Conservation (phyloP, 2,888 invertebrate species). For the Serripes groenlandicus region DNA sequence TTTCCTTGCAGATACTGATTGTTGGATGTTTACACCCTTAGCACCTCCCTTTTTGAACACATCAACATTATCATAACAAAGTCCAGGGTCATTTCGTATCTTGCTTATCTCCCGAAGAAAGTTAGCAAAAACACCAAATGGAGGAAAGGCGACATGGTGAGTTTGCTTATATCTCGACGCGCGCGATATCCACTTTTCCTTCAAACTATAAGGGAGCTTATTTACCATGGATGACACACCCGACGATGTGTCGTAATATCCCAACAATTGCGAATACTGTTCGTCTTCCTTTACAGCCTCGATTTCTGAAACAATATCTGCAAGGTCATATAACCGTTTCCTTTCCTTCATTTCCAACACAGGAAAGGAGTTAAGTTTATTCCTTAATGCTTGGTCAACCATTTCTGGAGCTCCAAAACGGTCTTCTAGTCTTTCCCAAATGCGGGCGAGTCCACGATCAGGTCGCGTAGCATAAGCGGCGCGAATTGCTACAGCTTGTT, state of each 20-base stretch:
- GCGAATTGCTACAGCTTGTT: slow-evolving; percentile 30
- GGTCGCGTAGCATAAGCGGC: slow-evolving; percentile 22
- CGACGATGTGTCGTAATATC: slow-evolving; percentile 23
- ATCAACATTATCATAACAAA: slow-evolving; percentile 13
- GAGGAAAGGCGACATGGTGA: slow-evolving; percentile 34
- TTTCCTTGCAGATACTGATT: slow-evolving; percentile 17
- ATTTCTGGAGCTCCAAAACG: slow-evolving; percentile 41
- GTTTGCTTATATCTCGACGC: slow-evolving; percentile 29
- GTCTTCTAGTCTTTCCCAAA: slow-evolving; percentile 39
- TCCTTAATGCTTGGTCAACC: slow-evolving; percentile 28
- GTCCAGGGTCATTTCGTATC: slow-evolving; percentile 43
- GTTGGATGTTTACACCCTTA: background rate
- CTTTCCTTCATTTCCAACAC: background rate
- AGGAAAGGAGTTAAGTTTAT: slow-evolving; percentile 11
- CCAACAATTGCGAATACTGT: background rate
- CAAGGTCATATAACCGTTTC: slow-evolving; percentile 11
- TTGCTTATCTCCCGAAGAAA: slow-evolving; percentile 13
- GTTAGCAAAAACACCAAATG: slow-evolving; percentile 39
- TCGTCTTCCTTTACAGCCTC: slow-evolving; percentile 8
- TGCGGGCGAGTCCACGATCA: slow-evolving; percentile 1
- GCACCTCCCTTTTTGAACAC: background rate
- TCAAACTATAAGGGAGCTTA: background rate
- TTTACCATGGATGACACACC: background rate
- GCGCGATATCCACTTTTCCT: slow-evolving; percentile 10
- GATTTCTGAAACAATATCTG: slow-evolving; percentile 21